Evolutionary conservation across 2,888 invertebrate genomes (phyloP), one percentile per base, ranked within the genome.

Genomic region (Baccha elongata): DNA sequence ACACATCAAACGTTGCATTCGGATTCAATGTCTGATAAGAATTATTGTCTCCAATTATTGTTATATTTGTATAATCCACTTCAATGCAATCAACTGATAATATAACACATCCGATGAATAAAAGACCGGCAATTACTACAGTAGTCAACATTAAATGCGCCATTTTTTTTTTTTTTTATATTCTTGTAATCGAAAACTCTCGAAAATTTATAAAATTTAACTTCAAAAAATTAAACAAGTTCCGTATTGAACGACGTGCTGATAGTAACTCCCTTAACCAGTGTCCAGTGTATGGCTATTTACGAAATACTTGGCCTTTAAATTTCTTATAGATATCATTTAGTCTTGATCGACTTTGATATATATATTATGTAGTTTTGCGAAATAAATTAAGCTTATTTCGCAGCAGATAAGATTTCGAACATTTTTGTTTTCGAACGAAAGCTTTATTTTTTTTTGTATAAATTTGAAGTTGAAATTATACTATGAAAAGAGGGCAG

Each of bases 31-130:
- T 52, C 1, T 67, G 81, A 52, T 72, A 90, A 0, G 67, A 86
- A 0, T 86, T 87, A 65, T 89, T 85, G 8, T 75, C 86, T 0
- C 89, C 89, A 7, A 86, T 55, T 3, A 44, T 19, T 44, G 42
- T 79, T 15, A 89, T 89, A 2, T 88, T 87, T 21, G 88, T 85
- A 23, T 86, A 86, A 8, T 85, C 60, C 8, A 90, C 68, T 85
- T 89, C 89, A 2, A 69, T 80, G 50, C 86, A 86, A 32, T 74
- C 50, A 5, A 58, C 78, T 29, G n/a, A 26, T 0, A 44, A n/a
- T 32, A 55, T 23, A 17, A 44, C n/a, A 1, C n/a, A n/a, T n/a
- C 42, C 50, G 42, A 83, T 29, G 6, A 68, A 23, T 73, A 78
- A 2, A 52, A 76, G 7, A 64, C 60, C 58, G 62, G 32, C 5